Evolutionary conservation across 92 coral and sea anemone species (phyloP), one percentile per base, ranked within the genome.

Genomic region (Porites evermanni): DNA sequence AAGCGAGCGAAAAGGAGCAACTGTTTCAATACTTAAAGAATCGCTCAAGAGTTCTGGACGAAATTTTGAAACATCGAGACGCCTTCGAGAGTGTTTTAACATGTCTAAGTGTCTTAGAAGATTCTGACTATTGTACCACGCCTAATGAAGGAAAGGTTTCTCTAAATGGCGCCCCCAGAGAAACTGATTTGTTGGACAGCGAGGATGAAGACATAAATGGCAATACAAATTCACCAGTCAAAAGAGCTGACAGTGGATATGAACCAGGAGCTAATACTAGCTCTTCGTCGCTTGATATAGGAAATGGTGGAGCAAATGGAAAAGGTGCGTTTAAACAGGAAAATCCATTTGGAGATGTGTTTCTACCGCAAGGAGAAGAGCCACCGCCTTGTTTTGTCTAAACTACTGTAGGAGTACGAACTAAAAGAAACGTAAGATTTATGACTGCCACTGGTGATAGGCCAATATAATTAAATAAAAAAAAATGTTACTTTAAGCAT

Each of bases 41-140:
- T 93, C 96, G 94, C 26, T 91, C 98, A 38, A 92, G 91, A 77
- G 94, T 95, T 59, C 85, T 97, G 6, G 98, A 95, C 91, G 99
- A 97, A 83, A 91, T 97, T 87, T 75, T 89, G n/a, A 89, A 92
- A 26, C 98, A 95, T 53, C 93, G 94, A 5, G 99, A 94, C 7
- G 86, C 99, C 19, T 85, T 97, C 26, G 99, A 97, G 84, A 92
- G 96, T 23, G 78, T 97, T n/a, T 80, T 97, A 21, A 89, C 98
- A 0, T 97, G 98, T 78, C 78, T 97, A 73, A 94, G 94, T 77
- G 79, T 95, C 24, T 80, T 97, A 14, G 91, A 88, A 75, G 99
- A 95, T 69, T 91, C 96, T 54, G 92, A 90, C 18, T 74, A 80
- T 66, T 50, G 72, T 26, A 63, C 32, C 3, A 1, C 21, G 23